These are phyloP conservation scores for Melangyna quadrimaculata DNA, from an alignment of 2,888 invertebrate genomes.

Conservation along the genomic window DNA sequence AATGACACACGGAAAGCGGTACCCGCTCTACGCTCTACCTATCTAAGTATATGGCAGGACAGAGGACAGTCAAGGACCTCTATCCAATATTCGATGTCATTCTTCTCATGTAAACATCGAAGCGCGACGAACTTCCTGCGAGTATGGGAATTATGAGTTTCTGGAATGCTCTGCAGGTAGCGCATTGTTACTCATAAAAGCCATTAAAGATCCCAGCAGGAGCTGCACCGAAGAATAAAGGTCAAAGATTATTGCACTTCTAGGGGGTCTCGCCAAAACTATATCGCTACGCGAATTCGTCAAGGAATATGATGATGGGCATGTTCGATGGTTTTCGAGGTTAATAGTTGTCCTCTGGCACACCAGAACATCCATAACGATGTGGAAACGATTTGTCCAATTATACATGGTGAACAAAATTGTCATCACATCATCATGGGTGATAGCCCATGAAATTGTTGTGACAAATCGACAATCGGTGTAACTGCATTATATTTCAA, in stretches of 20 bases:
- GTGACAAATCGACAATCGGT: conserved; percentile 50
- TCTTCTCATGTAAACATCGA: conserved; percentile 14
- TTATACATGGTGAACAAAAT: conserved; percentile 48
- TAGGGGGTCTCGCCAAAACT: conserved; percentile 75
- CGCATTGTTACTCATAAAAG: conserved; percentile 68
- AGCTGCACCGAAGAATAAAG: conserved; percentile 78
- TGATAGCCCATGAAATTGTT: conserved; percentile 61
- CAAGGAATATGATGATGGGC: conserved; percentile 76
- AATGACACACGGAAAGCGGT: conserved; percentile 77
- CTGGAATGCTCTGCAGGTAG: conserved; percentile 79
- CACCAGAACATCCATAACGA: conserved; percentile 46
- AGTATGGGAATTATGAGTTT: conserved; percentile 76
- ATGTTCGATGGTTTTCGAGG: conserved; percentile 64
- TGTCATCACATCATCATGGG: conserved; percentile 32
- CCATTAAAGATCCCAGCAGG: conserved; percentile 80
- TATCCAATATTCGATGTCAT: not conserved
- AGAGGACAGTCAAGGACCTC: conserved; percentile 64
- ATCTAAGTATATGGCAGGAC: not conserved
- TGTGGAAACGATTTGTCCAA: conserved; percentile 58
- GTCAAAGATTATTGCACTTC: conserved; percentile 80
- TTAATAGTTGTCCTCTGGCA: conserved; percentile 36
- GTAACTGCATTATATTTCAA: conserved; percentile 58
- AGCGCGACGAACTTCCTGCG: conserved; percentile 75
- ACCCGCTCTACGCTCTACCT: conserved; percentile 9
- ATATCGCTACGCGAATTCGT: conserved; percentile 20